Base-by-base conservation (phyloP, 2,797 vertebrate genomes). In the Coreius guichenoti region DNA sequence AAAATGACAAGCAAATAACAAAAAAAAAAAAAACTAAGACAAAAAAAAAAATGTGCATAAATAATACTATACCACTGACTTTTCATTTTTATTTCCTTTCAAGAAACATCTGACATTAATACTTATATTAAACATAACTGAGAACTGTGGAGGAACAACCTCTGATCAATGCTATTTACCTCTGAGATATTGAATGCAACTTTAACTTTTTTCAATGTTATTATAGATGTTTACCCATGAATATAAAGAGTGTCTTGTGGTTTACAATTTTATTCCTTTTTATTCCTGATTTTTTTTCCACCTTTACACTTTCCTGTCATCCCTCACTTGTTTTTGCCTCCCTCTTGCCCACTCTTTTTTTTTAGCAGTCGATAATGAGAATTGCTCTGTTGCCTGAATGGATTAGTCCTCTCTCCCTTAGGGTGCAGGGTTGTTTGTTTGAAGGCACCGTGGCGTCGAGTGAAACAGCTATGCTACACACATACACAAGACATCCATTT, bases 341-440 rank as follows among this genome's bases (percentile, higher is more conserved):
- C 75, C 76, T 81, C 51, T 77, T 45, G 81, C 76, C 77, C 85
- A n/a, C n/a, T 87, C 87, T 88, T 65, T 83, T 79, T 90, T 78
- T 91, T 90, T 87, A 91, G 91, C 91, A 95, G 95, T 95, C 94
- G 93, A 95, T 95, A 95, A 95, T 95, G 93, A 95, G 95, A 95
- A 95, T 94, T 94, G 94, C 93, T 93, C 93, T 94, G 94, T 94
- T 93, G 93, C 93, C 93, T 94, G 93, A 95, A 95, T 95, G 94
- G 95, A 95, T 96, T 94, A 95, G 93, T 92, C 92, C 90, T 93
- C 91, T 92, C 83, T 88, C 91, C 77, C 89, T 88, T 90, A 72
- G 92, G 93, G 92, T 91, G 89, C 89, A 86, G 89, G 92, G 92
- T 93, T 95, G 92, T 95, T 94, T 94, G 93, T 95, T 95, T 95